These are phyloP conservation scores for Cataglyphis albicans DNA, from an alignment of 2,888 invertebrate genomes.

Conservation along the genomic window DNA sequence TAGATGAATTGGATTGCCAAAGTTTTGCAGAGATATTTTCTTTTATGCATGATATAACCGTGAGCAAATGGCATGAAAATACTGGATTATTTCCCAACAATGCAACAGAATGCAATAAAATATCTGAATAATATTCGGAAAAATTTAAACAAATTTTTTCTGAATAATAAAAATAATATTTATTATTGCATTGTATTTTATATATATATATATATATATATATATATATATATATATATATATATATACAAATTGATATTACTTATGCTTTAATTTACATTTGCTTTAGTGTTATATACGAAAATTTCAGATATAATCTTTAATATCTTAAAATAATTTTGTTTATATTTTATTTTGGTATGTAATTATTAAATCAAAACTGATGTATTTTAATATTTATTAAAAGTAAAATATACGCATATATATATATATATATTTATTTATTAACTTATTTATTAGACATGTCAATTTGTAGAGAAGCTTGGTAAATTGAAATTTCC, in stretches of 20 bases:
- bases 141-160: not conserved
- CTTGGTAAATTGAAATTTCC: not conserved
- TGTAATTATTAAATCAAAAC: not conserved
- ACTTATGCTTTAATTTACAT: not conserved
- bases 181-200: not conserved
- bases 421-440: not conserved
- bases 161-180: not conserved
- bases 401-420: not conserved
- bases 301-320: not conserved
- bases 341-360: not conserved
- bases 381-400: not conserved
- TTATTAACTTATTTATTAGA: not conserved
- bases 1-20: constrained; percentile 23
- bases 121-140: not conserved
- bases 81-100: not conserved
- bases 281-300: not conserved
- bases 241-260: not conserved
- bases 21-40: constrained; percentile 25
- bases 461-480: not conserved
- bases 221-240: too few relatives aligned
- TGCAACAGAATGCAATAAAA: not conserved
- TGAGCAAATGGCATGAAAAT: not conserved
- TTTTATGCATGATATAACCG: not conserved
- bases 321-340: not conserved
- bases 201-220: too few relatives aligned